phyloP scores from a whole-genome alignment of 2,113 vertebrate genomes.

The Paralichthys olivaceus region DNA sequence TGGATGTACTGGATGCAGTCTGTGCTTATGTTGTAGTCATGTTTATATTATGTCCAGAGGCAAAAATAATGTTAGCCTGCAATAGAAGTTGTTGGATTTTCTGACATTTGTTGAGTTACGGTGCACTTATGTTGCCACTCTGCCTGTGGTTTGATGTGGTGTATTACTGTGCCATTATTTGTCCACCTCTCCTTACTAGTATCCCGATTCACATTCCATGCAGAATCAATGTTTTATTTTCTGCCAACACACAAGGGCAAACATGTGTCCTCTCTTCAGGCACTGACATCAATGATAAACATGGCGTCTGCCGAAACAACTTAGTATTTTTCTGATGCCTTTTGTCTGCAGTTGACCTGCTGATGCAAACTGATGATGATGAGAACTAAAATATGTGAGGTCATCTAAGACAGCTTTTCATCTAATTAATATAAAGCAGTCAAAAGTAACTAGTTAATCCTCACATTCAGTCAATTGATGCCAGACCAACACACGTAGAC shows the following conservation, averaged over 20 bases:
- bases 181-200: not conserved
- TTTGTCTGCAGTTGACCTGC: too few species aligned
- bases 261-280: too few species aligned
- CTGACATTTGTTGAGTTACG: not conserved
- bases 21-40: slow-evolving; percentile 23
- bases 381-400: too few species aligned
- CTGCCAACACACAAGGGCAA: too few species aligned
- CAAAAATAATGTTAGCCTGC: not conserved
- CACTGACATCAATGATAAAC: too few species aligned
- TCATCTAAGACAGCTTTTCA: too few species aligned
- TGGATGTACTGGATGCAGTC: slow-evolving; percentile 38
- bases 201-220: not conserved
- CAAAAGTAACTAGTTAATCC: too few species aligned
- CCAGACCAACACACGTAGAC: not conserved
- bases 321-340: too few species aligned
- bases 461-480: not conserved
- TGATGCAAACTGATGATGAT: too few species aligned
- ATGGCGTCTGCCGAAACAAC: too few species aligned
- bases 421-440: too few species aligned
- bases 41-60: slow-evolving; percentile 28
- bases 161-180: slow-evolving; percentile 27
- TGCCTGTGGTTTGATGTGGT: slow-evolving; percentile 35
- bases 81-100: not conserved
- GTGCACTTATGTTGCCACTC: slow-evolving; percentile 10
- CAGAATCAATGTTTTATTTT: slow-evolving; percentile 2